Base-by-base conservation (phyloP, 1,140 invertebrate genomes). In the Brachionus sp. region DNA sequence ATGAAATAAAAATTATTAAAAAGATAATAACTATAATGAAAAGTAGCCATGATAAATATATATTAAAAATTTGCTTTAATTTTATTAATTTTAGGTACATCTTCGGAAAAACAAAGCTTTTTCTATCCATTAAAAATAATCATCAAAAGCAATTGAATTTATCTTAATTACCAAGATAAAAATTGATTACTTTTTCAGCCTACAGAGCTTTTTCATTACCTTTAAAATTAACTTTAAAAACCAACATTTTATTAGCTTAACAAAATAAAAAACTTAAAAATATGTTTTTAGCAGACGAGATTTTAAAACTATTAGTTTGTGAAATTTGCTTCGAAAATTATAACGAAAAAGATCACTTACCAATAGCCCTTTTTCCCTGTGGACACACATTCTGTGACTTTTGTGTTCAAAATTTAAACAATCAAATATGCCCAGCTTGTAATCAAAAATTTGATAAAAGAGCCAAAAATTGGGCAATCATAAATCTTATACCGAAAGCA, bases 401-500 rank as follows among this genome's bases (percentile, higher is more conserved):
- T 80, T 80, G 77, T 80, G 39, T 80, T 9, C 2, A 62, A 12
- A 80, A 80, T 35, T 80, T 80, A 10, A 66, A 80, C 50, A 80
- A 80, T 39, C 77, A 66, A 39, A 37, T 23, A 80, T 80, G 77
- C 12, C 77, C 77, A 9, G 77, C 29, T 23, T 80, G 77, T 44
- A 80, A 80, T 57, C 50, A 57, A 57, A 42, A 62, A 44, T 80
- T 80, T 25, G 37, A 66, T n/a, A 37, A 19, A 23, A 57, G 19
- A 62, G 77, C 62, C 37, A 80, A 80, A 80, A 80, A 80, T 29
- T 80, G 77, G 77, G 50, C 77, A 19, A 57, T 80, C 19, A 80
- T 80, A 12, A 80, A 80, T 66, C 35, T 80, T 16, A 80, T 80
- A n/a, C 77, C 77, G 19, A 29, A 50, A 19, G 50, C 77, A 25